Evolutionary conservation across 2,888 invertebrate species (phyloP).

Genomic region (Desoria tigrina): DNA sequence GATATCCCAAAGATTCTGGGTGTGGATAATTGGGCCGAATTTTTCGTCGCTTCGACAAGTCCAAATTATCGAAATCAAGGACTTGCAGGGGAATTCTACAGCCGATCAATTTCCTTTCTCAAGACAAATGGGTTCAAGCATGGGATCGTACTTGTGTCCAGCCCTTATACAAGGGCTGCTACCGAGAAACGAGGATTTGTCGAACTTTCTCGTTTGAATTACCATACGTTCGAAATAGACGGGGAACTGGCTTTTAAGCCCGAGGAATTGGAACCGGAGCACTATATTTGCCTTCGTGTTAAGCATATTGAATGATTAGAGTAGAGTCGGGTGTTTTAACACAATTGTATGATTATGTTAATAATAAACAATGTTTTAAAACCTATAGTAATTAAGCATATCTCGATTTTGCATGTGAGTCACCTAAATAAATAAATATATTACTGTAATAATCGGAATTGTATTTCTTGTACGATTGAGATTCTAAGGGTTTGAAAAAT

Average conservation of each 20-base stretch:
- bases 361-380: no score
- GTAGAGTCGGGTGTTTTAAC: no score
- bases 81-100: slow-evolving; percentile 40
- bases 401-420: no score
- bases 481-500: no score
- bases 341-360: no score
- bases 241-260: slow-evolving; percentile 31
- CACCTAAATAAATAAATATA: no score
- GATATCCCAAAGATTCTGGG: slow-evolving; percentile 18
- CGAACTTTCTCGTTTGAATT: slow-evolving; percentile 25
- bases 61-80: slow-evolving; percentile 33
- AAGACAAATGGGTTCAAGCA: slow-evolving; percentile 40
- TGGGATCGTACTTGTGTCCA: slow-evolving; percentile 34
- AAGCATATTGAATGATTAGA: slow-evolving; percentile 8
- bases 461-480: no score
- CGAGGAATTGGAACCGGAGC: slow-evolving; percentile 26
- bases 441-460: no score
- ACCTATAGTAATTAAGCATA: no score
- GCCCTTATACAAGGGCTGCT: slow-evolving; percentile 33
- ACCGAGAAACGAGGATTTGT: slow-evolving; percentile 33
- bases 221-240: slow-evolving; percentile 29
- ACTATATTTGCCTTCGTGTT: slow-evolving; percentile 25
- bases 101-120: slow-evolving; percentile 30
- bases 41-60: slow-evolving; percentile 29
- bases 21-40: slow-evolving; percentile 34